Evolutionary conservation across 2,113 vertebrate genomes (phyloP), one percentile per base, ranked within the genome.

Genomic region (Montifringilla adamsi): DNA sequence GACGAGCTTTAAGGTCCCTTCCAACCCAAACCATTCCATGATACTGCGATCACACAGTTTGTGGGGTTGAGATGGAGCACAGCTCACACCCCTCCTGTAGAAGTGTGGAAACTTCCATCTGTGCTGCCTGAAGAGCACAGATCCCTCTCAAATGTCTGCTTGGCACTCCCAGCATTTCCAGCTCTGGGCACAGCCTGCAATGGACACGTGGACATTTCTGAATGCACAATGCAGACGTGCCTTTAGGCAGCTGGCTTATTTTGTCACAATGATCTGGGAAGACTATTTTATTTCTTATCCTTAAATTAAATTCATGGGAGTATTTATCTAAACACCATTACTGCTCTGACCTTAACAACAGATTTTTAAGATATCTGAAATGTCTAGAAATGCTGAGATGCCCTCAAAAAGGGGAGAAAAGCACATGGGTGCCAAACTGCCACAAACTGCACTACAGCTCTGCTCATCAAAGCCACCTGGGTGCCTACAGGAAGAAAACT

Each of bases 21-120:
- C 21, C 62, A 21, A n/a, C 17, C 9, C 47, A 62, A 53, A 62
- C 7, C 8, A 5, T 8, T 55, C 87, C 4, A 6, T n/a, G 20
- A 62, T 41, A 37, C 60, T 37, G 39, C 53, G 77, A 30, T 39
- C 11, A 4, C 68, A 27, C 35, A 3, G 22, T 13, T 24, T 0
- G 0, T 15, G 2, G 4, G 24, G 84, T 68, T 93, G 77, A 43
- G 47, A 35, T 2, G 1, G 31, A 53, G 43, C 20, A 5, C 35
- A 67, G 56, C 50, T 6, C 55, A 17, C n/a, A 13, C 10, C 0
- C 0, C n/a, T 58, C 60, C 56, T 5, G 1, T 9, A 22, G 14
- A 53, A 26, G 13, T 10, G n/a, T n/a, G 4, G 2, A n/a, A 69
- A 44, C 46, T 4, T n/a, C 58, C n/a, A 14, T 11, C 76, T 8